Percentiles rank a stretch among this genome's conserved stretches.
Conservation (phyloP, 2,797 vertebrate genomes). For the Picus viridis region DNA sequence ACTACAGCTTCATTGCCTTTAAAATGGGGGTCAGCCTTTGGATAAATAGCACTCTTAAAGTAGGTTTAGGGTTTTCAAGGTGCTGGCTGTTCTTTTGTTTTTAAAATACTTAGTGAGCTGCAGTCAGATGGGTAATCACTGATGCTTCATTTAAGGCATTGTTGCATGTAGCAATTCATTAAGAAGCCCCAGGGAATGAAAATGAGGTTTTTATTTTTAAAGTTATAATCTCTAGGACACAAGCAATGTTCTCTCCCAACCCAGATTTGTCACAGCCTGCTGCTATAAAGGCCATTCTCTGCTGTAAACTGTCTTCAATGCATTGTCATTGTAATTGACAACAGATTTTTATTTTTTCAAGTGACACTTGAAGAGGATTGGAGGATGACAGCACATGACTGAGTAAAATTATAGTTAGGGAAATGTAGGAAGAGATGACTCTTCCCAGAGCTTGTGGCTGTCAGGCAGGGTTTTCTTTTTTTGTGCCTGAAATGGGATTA, state of each 20-base stretch:
- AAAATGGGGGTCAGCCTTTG: background rate
- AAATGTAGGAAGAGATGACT: background rate
- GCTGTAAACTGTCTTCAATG: constrained; percentile 32
- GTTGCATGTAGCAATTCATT: constrained; percentile 26
- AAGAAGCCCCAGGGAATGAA: constrained; percentile 10
- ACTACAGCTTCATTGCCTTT: background rate
- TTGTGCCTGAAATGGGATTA: constrained; percentile 39
- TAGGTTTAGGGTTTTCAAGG: background rate
- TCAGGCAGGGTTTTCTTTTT: constrained; percentile 27
- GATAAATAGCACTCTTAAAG: background rate
- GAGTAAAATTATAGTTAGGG: constrained; percentile 23
- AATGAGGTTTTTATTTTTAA: constrained; percentile 63
- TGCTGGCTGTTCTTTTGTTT: background rate
- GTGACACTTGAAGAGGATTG: constrained; percentile 10
- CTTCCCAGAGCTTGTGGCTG: constrained; percentile 18
- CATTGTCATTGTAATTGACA: constrained; percentile 48
- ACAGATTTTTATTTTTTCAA: constrained; percentile 20
- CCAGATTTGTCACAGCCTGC: constrained; percentile 41
- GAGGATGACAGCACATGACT: constrained; percentile 37
- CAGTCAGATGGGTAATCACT: background rate
- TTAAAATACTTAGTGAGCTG: background rate
- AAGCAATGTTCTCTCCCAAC: constrained; percentile 31
- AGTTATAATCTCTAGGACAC: constrained; percentile 30
- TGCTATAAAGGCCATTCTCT: constrained; percentile 36
- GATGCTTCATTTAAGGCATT: background rate